phyloP scores from a whole-genome alignment of 2,888 invertebrate species.

The Apoda limacodes region DNA sequence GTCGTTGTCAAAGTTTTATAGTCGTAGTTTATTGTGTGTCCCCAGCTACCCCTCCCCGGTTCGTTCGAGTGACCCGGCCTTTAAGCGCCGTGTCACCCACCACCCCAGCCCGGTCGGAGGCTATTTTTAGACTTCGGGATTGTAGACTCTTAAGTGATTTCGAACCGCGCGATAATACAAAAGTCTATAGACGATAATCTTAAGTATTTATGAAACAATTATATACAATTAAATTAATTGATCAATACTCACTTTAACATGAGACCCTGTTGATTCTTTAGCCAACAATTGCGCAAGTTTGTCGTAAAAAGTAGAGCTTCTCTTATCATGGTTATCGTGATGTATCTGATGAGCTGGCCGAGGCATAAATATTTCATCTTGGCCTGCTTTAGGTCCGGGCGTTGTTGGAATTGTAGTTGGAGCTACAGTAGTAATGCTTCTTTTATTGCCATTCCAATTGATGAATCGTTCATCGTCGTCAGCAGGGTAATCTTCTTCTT shows the following conservation, averaged over 20 bases:
- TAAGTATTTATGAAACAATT: slow-evolving; percentile 12
- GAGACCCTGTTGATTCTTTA: slow-evolving; percentile 54
- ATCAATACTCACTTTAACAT: slow-evolving; percentile 72
- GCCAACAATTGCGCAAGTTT: slow-evolving; percentile 63
- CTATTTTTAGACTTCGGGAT: slow-evolving; percentile 62
- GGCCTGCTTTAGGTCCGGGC: slow-evolving; percentile 43
- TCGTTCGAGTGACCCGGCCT: slow-evolving; percentile 58
- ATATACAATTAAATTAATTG: slow-evolving; percentile 19
- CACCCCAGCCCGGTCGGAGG: slow-evolving; percentile 52
- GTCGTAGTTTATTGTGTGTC: too few species aligned
- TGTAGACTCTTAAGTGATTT: slow-evolving; percentile 35
- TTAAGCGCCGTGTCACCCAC: slow-evolving; percentile 49
- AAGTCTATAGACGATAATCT: slow-evolving; percentile 14
- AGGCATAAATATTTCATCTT: slow-evolving; percentile 74
- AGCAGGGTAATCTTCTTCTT: slow-evolving; percentile 34
- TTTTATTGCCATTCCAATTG: slow-evolving; percentile 64
- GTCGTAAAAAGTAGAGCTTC: slow-evolving; percentile 52
- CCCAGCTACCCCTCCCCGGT: slow-evolving; percentile 28
- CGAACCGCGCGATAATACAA: slow-evolving; percentile 25
- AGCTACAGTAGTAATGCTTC: slow-evolving; percentile 48
- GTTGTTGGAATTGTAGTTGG: slow-evolving; percentile 40
- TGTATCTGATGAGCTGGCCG: slow-evolving; percentile 57
- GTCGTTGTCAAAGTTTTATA: too few species aligned
- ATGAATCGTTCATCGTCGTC: slow-evolving; percentile 61
- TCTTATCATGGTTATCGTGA: slow-evolving; percentile 32